These are phyloP conservation scores for Natator depressus DNA, from an alignment of 2,113 vertebrate genomes.

Conservation along the genomic window DNA sequence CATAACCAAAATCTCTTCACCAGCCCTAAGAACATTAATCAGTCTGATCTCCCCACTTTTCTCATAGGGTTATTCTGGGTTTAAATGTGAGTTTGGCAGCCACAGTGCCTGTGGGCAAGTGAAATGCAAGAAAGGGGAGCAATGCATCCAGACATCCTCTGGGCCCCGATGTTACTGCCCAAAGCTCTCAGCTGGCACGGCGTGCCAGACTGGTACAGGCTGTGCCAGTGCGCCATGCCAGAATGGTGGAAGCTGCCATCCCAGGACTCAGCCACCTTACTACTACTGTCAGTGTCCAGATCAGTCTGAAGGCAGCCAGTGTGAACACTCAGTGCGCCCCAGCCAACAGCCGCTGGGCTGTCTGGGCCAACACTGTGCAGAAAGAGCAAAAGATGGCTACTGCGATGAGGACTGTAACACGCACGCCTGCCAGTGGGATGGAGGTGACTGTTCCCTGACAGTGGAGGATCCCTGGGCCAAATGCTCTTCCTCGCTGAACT, in stretches of 20 bases:
- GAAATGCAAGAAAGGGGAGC: conserved; percentile 86
- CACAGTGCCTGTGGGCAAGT: conserved; percentile 84
- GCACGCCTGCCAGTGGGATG: conserved; percentile 91
- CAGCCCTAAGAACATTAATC: background rate
- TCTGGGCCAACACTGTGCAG: conserved; percentile 78
- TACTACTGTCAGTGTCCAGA: conserved; percentile 83
- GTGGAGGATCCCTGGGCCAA: conserved; percentile 87
- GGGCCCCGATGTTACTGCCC: conserved; percentile 86
- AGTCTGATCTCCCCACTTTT: background rate
- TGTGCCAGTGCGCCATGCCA: conserved; percentile 82
- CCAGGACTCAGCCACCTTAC: conserved; percentile 76
- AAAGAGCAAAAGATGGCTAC: conserved; percentile 79
- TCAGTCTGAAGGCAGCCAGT: conserved; percentile 80
- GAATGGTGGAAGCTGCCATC: conserved; percentile 87
- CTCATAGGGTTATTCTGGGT: conserved; percentile 86
- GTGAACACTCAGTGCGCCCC: conserved; percentile 62
- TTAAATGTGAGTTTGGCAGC: conserved; percentile 83
- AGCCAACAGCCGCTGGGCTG: conserved; percentile 72
- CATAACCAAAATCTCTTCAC: background rate
- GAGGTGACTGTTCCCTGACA: conserved; percentile 91
- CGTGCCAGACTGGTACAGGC: conserved; percentile 77
- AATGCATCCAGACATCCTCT: conserved; percentile 76
- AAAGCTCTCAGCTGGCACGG: conserved; percentile 78
- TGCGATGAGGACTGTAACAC: conserved; percentile 91
- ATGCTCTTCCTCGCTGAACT: conserved; percentile 82